Base-by-base conservation (phyloP, 2,797 vertebrate genomes). In the Artibeus lituratus region DNA sequence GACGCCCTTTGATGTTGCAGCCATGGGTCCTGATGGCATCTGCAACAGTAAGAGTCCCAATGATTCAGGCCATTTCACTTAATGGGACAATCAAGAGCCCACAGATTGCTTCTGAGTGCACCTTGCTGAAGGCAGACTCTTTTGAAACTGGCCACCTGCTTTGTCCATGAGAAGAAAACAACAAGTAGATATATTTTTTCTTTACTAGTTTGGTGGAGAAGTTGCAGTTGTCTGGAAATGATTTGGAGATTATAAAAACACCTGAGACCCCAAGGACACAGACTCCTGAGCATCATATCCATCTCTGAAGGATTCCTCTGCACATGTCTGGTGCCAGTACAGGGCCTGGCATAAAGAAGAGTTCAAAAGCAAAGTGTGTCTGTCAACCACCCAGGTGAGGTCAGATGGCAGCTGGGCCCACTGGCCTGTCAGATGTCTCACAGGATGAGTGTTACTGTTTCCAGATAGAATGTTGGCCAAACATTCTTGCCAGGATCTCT, bases 81-180 rank as follows among this genome's bases (percentile, higher is more conserved):
- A 65, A 65, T 93, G 74, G 87, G 29, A 37, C 0, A 0, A 84
- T 3, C 32, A 93, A 73, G 53, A 53, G 19, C 5, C 83, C 96
- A 42, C 51, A 95, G 44, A 97, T 88, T 21, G 10, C 18, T 95
- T 62, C 87, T 47, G 32, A 18, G 53, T 14, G 85, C 10, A 59
- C 42, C 89, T 11, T 12, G 65, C n/a, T 18, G 83, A 18, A 0
- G 77, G 14, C 37, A 72, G 32, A 55, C 18, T 21, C 19, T 59
- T 87, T 53, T 78, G 87, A 74, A 96, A 57, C 1, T 7, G 73
- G 42, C 51, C 47, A 37, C 77, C 39, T 73, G n/a, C 37, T 90
- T 74, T 53, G 21, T 9, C 82, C 24, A 1, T 1, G 47, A 78
- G 35, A 81, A 96, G 51, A 85, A 87, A 53, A 39, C 19, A 93